phyloP scores from a whole-genome alignment of 2,113 vertebrate genomes.

The Leuciscus idus region DNA sequence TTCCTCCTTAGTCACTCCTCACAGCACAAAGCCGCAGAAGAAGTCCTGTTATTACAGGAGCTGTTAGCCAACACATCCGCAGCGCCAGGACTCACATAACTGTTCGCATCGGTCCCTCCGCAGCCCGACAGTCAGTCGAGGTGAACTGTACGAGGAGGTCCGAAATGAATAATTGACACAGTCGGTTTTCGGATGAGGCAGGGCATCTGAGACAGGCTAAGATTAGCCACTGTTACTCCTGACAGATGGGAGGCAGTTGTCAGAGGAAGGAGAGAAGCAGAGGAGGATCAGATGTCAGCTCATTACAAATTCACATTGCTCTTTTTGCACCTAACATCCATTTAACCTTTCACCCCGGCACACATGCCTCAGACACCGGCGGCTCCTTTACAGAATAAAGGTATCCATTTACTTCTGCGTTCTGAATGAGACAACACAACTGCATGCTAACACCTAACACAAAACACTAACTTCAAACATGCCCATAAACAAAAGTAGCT shows the following conservation, averaged over 20 bases:
- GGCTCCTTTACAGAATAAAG: not conserved
- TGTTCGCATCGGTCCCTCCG: constrained; percentile 63
- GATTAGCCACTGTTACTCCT: constrained; percentile 73
- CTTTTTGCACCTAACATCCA: constrained; percentile 34
- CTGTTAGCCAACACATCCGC: constrained; percentile 33
- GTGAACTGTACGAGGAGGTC: constrained; percentile 36
- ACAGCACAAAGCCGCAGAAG: constrained; percentile 72
- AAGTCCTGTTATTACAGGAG: constrained; percentile 72
- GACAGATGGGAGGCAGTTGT: constrained; percentile 76
- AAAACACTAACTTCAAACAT: not conserved
- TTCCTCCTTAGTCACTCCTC: constrained; percentile 75
- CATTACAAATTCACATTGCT: constrained; percentile 37
- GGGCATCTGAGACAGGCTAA: constrained; percentile 60
- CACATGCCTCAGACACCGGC: constrained; percentile 22
- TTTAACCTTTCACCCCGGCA: constrained; percentile 39
- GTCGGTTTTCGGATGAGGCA: constrained; percentile 66
- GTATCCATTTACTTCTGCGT: not conserved
- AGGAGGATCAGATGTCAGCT: constrained; percentile 67
- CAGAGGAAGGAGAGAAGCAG: constrained; percentile 63
- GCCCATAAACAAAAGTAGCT: not conserved
- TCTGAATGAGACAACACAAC: constrained; percentile 28
- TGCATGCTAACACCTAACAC: not conserved
- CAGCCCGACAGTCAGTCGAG: not conserved
- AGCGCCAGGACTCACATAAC: constrained; percentile 25
- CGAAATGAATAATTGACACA: constrained; percentile 73